Evolutionary conservation across 35 echinoderm and acorn worm species (phyloP).

Genomic region (Apostichopus japonicus): DNA sequence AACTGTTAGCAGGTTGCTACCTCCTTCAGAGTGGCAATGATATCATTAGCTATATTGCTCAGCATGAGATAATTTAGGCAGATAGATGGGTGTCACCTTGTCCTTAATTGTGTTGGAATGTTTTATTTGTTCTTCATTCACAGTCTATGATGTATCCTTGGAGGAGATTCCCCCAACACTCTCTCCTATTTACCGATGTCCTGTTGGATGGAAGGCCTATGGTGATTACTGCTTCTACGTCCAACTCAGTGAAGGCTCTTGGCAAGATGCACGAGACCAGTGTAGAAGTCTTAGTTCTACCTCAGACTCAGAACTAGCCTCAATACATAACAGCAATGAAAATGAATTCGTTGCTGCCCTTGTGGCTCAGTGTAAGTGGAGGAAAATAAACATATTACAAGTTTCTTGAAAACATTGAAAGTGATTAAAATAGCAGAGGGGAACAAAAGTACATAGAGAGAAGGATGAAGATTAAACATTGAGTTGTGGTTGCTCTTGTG

Average conservation of each 20-base stretch:
- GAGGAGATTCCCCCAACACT: slow-evolving; percentile 43
- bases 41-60: too few relatives aligned
- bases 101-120: too few relatives aligned
- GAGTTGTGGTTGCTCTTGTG: too few relatives aligned
- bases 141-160: slow-evolving; percentile 40
- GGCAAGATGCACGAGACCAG: slow-evolving; percentile 46
- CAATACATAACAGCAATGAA: slow-evolving; percentile 78
- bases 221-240: slow-evolving; percentile 66
- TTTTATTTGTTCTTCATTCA: too few relatives aligned
- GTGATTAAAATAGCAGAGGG: too few relatives aligned
- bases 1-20: too few relatives aligned
- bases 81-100: too few relatives aligned
- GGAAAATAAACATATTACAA: background rate
- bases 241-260: slow-evolving; percentile 45
- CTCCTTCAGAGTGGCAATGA: too few relatives aligned
- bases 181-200: slow-evolving; percentile 74
- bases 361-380: slow-evolving; percentile 24
- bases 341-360: slow-evolving; percentile 73
- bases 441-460: too few relatives aligned
- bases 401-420: too few relatives aligned
- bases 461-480: too few relatives aligned
- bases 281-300: slow-evolving; percentile 57
- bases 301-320: slow-evolving; percentile 63
- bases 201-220: slow-evolving; percentile 66
- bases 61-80: too few relatives aligned